A percentile compares a stretch with the other conserved stretches of the same genome.
Conservation (phyloP, 2,113 vertebrate species). For the Lepisosteus osseus region DNA sequence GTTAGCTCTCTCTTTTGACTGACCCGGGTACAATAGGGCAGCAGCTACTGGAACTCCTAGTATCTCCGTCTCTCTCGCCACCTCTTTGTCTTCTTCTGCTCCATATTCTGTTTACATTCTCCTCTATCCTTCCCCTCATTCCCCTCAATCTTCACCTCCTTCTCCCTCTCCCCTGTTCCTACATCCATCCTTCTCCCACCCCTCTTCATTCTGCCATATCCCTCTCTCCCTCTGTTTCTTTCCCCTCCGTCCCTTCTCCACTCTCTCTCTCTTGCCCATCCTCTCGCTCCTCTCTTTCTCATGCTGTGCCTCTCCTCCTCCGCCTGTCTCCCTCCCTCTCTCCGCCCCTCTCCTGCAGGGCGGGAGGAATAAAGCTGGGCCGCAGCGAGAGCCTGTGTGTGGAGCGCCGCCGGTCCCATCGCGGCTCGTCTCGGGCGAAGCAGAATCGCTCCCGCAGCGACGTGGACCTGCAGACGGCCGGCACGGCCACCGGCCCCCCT, state of each 20-base stretch:
- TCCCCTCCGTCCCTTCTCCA: too few species aligned
- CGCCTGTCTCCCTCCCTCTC: conserved; percentile 10
- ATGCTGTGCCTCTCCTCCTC: neutral
- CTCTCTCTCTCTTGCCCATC: neutral
- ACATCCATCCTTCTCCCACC: neutral
- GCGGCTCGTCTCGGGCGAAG: conserved; percentile 76
- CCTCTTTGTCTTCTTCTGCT: too few species aligned
- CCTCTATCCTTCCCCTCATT: too few species aligned
- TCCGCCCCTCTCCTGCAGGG: conserved; percentile 45
- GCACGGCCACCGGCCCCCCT: conserved; percentile 40
- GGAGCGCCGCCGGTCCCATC: conserved; percentile 77
- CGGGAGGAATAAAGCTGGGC: conserved; percentile 55
- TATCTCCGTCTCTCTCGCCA: too few species aligned
- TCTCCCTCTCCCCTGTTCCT: neutral
- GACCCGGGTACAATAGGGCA: too few species aligned
- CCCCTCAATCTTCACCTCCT: too few species aligned
- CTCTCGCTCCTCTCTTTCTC: neutral
- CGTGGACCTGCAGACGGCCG: conserved; percentile 80
- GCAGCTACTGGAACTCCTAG: too few species aligned
- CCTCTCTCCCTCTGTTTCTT: neutral
- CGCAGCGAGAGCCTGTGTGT: conserved; percentile 86
- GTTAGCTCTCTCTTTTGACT: too few species aligned
- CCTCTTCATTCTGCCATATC: neutral
- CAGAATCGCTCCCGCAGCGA: conserved; percentile 88
- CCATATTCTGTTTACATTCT: too few species aligned